Base-by-base conservation (phyloP, 2,888 invertebrate genomes). In the Drosophila parthenogenetica region DNA sequence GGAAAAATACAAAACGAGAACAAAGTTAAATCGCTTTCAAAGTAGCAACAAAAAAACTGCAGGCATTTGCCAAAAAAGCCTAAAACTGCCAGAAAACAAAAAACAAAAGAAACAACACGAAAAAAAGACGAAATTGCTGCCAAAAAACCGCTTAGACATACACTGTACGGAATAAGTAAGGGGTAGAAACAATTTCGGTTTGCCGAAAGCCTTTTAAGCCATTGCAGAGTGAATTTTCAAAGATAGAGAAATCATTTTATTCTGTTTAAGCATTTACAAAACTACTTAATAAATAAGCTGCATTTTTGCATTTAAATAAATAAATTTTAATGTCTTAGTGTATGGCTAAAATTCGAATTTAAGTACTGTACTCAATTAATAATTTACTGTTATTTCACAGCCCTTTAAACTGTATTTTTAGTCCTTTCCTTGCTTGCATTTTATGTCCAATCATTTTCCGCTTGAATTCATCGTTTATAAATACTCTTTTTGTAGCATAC, bases 141-240 rank as follows among this genome's bases (percentile, higher is more conserved):
- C 66, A 79, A 75, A 62, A 63, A 42, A 63, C 39, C 48, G 68
- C 66, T 74, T 79, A 71, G 81, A 77, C 68, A 79, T 80, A 77
- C 81, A 79, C 79, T 73, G 70, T 57, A 42, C 42, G 32, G 54
- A 62, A 73, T 46, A 17, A 17, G 22, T 14, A 13, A 46, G 29
- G 32, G 16, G 4, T 13, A n/a, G 58, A 43, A 60, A 11, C 8
- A 13, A 43, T 22, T 45, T 25, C 19, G 25, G 46, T 10, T 22
- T 7, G 13, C 22, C 22, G 25, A 46, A 50, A 42, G n/a, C 17
- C 10, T 17, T n/a, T 51, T 22, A 32, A 17, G 8, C 19, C 37
- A 55, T 32, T 48, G 45, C 17, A 61, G 45, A 14, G 32, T 13
- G 37, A 22, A n/a, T 19, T 43, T 17, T 7, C 13, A 16, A 11